Base-by-base conservation (phyloP, 2,797 vertebrate genomes). In the Manis javanica region DNA sequence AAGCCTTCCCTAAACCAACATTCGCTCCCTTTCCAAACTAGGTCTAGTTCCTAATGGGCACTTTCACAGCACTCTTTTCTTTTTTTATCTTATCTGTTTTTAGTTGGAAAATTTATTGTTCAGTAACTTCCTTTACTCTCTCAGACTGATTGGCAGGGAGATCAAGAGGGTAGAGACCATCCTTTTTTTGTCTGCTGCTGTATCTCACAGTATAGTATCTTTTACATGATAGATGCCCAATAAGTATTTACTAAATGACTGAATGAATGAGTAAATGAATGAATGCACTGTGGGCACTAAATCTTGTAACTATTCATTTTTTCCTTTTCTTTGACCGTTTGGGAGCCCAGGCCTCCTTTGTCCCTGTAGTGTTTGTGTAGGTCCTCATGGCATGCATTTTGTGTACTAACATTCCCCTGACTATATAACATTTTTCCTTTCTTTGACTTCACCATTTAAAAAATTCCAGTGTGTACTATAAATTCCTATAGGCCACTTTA, bases 341-440 rank as follows among this genome's bases (percentile, higher is more conserved):
- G 46, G 51, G 51, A 49, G 46, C 90, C 79, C 31, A 15, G 3
- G 9, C 29, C 49, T 66, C 63, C 68, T 88, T 55, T 82, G 72
- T 85, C 42, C 59, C 85, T 84, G 49, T 39, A n/a, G 29, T 2
- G 2, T 91, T 55, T 81, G 51, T 10, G 2, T 57, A 66, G 74
- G 26, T 91, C 78, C 85, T 88, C 57, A 37, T 68, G 92, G 89
- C 95, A 34, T 97, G 96, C 49, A 23, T 78, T 95, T 95, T 94
- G n/a, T 66, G 71, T 16, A 72, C 89, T 97, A 81, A 93, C 89
- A 87, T 95, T 88, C 77, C 90, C 75, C 23, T 18, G 4, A 11
- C 46, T 78, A 5, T 55, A 2, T 64, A 42, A 39, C 69, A 55
- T 34, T 59, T 81, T 74, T 77, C 31, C 79, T 92, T 55, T 74